Conservation (phyloP, 2,888 invertebrate species). For the Ophion costatus region DNA sequence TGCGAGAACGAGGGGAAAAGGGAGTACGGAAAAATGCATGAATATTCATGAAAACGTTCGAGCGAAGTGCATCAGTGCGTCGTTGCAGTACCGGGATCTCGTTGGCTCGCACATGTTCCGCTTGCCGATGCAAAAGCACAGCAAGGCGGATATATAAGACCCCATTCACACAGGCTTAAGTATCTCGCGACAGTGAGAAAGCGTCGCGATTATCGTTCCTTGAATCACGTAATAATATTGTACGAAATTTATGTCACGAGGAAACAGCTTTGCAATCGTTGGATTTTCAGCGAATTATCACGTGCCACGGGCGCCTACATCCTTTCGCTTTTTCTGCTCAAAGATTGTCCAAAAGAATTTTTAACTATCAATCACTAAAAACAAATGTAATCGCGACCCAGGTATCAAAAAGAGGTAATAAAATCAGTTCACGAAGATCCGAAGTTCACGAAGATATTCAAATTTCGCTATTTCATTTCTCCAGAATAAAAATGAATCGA, state of each 20-base stretch:
- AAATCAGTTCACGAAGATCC: too few species aligned
- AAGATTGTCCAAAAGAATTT: not conserved
- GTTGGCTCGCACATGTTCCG: slow-evolving; percentile 27
- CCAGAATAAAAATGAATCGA: too few species aligned
- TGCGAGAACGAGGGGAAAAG: slow-evolving; percentile 39
- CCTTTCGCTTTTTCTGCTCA: slow-evolving; percentile 4
- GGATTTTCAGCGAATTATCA: slow-evolving; percentile 5
- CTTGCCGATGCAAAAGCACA: slow-evolving; percentile 54
- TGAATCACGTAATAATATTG: slow-evolving; percentile 37
- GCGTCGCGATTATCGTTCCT: slow-evolving; percentile 59
- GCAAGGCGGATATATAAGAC: slow-evolving; percentile 59
- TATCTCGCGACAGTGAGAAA: slow-evolving; percentile 72
- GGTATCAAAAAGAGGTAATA: too few species aligned
- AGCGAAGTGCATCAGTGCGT: slow-evolving; percentile 67
- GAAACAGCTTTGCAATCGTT: slow-evolving; percentile 12
- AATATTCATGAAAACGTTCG: slow-evolving; percentile 78
- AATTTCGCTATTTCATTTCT: not conserved
- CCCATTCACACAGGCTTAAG: slow-evolving; percentile 69
- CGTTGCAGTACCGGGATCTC: slow-evolving; percentile 45
- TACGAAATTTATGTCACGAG: slow-evolving; percentile 26
- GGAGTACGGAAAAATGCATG: slow-evolving; percentile 76
- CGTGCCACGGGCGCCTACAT: not conserved
- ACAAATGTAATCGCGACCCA: too few species aligned
- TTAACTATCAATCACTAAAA: too few species aligned
- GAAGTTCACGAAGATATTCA: too few species aligned